These are phyloP conservation scores for Enteromius mattozi DNA, from an alignment of 2,797 vertebrate species.

Conservation along the genomic window DNA sequence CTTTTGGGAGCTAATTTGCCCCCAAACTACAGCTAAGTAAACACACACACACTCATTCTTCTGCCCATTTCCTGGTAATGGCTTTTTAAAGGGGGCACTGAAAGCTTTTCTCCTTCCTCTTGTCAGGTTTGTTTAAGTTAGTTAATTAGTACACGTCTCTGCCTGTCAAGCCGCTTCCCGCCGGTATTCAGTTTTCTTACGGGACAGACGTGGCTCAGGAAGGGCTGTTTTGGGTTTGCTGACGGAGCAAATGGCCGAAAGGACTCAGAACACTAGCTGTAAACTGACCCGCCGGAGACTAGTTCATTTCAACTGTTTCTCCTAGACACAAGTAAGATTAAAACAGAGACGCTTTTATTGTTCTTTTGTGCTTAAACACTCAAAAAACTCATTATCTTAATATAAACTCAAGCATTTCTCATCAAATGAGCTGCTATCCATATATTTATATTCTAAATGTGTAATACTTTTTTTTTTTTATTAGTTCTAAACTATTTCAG, in stretches of 20 bases:
- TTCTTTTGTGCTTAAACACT: background rate
- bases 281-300: background rate
- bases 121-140: constrained; percentile 82
- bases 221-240: constrained; percentile 47
- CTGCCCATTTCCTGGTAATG: constrained; percentile 72
- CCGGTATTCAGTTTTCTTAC: constrained; percentile 43
- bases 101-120: constrained; percentile 76
- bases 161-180: constrained; percentile 70
- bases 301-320: background rate
- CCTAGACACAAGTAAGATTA: too few species aligned
- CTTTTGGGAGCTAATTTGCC: background rate
- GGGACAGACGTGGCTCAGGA: constrained; percentile 44
- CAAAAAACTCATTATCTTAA: background rate
- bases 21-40: background rate
- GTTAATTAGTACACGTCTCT: constrained; percentile 76
- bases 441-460: background rate
- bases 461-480: background rate
- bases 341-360: background rate
- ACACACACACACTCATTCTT: constrained; percentile 16
- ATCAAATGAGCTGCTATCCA: background rate
- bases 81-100: constrained; percentile 77
- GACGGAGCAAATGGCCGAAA: constrained; percentile 7
- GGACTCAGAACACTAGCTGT: constrained; percentile 6
- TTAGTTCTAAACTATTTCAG: background rate
- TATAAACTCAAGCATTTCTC: background rate